Evolutionary conservation across 2,113 vertebrate genomes (phyloP).

Genomic region (Orthonyx spaldingii): DNA sequence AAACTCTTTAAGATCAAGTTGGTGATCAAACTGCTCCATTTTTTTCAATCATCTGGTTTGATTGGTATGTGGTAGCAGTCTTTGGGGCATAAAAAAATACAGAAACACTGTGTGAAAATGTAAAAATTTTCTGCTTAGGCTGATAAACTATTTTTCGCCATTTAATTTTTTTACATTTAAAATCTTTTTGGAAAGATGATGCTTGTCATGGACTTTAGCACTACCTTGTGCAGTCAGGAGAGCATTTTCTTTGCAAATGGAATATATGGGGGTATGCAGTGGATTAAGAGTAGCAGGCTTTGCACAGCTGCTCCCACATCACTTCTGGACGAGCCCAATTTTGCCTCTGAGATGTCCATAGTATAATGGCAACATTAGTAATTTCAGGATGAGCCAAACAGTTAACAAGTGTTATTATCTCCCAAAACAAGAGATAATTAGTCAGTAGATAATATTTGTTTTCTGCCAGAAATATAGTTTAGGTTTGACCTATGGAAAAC

Average conservation of each 20-base stretch:
- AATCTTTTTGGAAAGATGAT: background rate
- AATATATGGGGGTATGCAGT: background rate
- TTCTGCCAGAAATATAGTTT: background rate
- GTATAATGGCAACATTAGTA: background rate
- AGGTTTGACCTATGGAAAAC: background rate
- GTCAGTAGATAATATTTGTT: background rate
- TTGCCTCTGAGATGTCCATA: background rate
- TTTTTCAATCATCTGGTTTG: background rate
- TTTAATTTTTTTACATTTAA: background rate
- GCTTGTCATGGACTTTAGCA: background rate
- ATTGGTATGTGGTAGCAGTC: background rate
- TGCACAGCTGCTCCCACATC: background rate
- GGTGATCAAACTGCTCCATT: background rate
- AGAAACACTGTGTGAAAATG: background rate
- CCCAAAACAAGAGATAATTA: background rate
- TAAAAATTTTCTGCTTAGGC: background rate
- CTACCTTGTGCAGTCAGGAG: background rate
- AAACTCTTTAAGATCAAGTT: background rate
- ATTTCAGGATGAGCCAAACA: background rate
- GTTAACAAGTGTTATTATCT: background rate
- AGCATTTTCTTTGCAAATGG: background rate
- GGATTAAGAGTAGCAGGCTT: background rate
- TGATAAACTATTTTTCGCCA: background rate
- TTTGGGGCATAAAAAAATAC: background rate
- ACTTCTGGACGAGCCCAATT: background rate